Percentiles rank a stretch among this genome's conserved stretches.
phyloP scores from a whole-genome alignment of 2,797 vertebrate species.

The Smutsia temminckii region DNA sequence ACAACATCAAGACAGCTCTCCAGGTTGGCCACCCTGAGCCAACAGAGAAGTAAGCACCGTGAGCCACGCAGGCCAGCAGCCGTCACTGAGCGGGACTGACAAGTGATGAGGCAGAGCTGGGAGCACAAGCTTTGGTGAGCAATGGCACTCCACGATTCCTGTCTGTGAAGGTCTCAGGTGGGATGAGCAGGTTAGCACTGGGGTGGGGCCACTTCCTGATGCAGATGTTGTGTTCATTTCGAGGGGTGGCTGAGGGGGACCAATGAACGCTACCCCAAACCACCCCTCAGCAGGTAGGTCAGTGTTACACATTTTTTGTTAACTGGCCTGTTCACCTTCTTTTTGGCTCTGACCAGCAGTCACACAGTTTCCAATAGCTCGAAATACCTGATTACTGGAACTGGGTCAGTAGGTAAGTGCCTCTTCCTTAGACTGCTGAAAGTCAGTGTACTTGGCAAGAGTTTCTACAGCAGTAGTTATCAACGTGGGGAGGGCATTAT shows the following conservation, averaged over 20 bases:
- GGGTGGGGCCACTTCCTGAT: not conserved
- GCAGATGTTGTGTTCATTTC: not conserved
- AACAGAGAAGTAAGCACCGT: not conserved
- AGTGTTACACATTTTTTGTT: not conserved
- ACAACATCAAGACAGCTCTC: not conserved
- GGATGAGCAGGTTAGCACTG: not conserved
- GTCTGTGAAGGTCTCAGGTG: not conserved
- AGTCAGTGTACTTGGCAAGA: not conserved
- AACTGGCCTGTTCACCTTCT: not conserved
- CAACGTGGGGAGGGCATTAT: not conserved
- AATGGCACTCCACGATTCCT: not conserved
- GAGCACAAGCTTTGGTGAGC: not conserved
- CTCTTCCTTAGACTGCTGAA: not conserved
- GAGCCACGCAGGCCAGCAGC: not conserved
- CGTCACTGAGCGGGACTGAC: not conserved
- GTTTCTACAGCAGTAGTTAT: not conserved
- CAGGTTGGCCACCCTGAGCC: not conserved
- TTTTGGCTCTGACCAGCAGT: not conserved
- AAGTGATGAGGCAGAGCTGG: not conserved
- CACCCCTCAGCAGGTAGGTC: not conserved
- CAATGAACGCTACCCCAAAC: not conserved
- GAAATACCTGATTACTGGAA: not conserved
- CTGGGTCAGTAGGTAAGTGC: slow-evolving; percentile 22
- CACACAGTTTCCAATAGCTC: not conserved
- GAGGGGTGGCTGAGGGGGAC: not conserved